Evolutionary conservation across 1,140 invertebrate species (phyloP).

Genomic region (Thaumatotibia leucotreta): DNA sequence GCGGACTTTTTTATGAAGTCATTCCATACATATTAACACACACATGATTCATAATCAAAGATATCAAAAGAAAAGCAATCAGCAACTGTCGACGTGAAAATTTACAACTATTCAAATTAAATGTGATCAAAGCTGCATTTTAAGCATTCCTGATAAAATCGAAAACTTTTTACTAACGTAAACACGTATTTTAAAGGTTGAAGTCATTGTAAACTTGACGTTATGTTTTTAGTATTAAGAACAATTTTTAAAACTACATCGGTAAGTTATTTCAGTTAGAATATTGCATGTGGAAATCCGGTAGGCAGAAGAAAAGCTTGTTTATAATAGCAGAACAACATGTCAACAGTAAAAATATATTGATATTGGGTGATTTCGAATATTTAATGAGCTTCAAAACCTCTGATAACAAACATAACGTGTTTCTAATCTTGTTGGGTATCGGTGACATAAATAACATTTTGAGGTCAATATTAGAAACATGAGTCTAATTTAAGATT

Average conservation of each 20-base stretch:
- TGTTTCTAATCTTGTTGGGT: no score
- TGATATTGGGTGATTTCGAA: background rate
- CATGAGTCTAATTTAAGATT: no score
- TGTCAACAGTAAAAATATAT: background rate
- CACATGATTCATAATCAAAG: background rate
- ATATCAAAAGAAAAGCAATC: background rate
- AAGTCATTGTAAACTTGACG: background rate
- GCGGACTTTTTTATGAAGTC: no score
- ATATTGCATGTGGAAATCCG: background rate
- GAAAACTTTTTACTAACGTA: background rate
- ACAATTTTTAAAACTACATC: background rate
- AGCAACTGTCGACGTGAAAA: background rate
- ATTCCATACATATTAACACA: background rate
- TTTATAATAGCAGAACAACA: background rate
- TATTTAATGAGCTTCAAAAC: background rate
- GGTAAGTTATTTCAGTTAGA: background rate
- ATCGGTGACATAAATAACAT: no score
- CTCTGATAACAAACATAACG: background rate
- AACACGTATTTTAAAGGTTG: background rate
- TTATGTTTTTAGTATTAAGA: background rate
- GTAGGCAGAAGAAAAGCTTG: background rate
- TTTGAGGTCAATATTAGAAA: no score
- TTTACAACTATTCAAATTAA: conserved; percentile 6
- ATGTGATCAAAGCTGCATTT: background rate
- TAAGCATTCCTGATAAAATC: background rate